phyloP scores from a whole-genome alignment of 2,113 vertebrate genomes.

The Dolichallabes microphthalmus region DNA sequence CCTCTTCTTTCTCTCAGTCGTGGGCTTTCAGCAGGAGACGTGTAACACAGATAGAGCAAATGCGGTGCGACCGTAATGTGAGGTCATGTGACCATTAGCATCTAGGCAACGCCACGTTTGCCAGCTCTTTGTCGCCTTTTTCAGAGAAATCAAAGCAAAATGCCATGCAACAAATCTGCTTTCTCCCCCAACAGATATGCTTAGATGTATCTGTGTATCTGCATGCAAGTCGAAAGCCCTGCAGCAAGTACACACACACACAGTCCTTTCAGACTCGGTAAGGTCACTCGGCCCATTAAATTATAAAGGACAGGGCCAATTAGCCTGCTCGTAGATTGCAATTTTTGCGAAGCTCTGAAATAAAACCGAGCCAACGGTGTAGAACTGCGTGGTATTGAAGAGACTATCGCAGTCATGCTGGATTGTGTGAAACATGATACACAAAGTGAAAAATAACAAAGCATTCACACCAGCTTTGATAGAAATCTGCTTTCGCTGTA shows the following conservation, averaged over 20 bases:
- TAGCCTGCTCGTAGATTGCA: conserved; percentile 67
- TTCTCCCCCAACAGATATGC: conserved; percentile 26
- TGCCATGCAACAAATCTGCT: conserved; percentile 45
- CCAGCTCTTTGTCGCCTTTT: conserved; percentile 60
- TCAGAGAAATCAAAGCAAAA: conserved; percentile 54
- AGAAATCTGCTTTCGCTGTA: background rate
- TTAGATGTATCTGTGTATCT: conserved; percentile 36
- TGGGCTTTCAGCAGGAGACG: conserved; percentile 22
- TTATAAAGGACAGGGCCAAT: conserved; percentile 65
- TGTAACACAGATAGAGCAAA: conserved; percentile 45
- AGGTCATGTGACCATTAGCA: conserved; percentile 54
- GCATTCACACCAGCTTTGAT: conserved; percentile 8
- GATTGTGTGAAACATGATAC: conserved; percentile 44
- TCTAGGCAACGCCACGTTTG: conserved; percentile 37
- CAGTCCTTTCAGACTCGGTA: conserved; percentile 59
- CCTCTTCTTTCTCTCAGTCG: conserved; percentile 2
- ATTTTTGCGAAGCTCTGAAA: conserved; percentile 59
- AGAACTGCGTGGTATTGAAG: conserved; percentile 55
- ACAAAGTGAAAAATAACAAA: conserved; percentile 27
- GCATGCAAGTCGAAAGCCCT: conserved; percentile 43
- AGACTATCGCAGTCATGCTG: conserved; percentile 47
- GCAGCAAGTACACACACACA: conserved; percentile 25
- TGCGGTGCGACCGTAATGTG: conserved; percentile 43
- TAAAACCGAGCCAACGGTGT: conserved; percentile 56
- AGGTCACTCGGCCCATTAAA: conserved; percentile 59